Evolutionary conservation across 2,797 vertebrate species (phyloP).

Genomic region (Lithobates pipiens): DNA sequence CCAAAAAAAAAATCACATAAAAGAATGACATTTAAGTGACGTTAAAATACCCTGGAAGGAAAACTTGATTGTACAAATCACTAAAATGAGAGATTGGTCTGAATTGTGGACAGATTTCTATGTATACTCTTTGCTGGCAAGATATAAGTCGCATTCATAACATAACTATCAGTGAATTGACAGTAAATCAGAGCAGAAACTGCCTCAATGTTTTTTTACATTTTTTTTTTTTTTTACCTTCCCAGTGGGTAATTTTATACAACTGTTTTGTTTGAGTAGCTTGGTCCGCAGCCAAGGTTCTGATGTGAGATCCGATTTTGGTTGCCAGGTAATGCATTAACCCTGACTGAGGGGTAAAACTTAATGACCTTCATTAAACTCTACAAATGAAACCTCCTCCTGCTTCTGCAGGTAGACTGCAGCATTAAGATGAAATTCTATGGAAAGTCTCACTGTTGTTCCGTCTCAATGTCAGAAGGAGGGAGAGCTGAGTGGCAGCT

Average conservation of each 20-base stretch:
- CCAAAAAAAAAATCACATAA: too few species aligned
- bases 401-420: constrained; percentile 78
- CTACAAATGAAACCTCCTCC: constrained; percentile 78
- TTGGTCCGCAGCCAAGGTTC: constrained; percentile 78
- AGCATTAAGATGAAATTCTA: constrained; percentile 71
- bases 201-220: constrained; percentile 71
- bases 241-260: constrained; percentile 71
- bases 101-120: too few species aligned
- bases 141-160: not conserved
- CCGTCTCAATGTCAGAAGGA: constrained; percentile 70
- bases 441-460: constrained; percentile 73
- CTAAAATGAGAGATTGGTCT: too few species aligned
- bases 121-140: not conserved
- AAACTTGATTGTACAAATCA: too few species aligned
- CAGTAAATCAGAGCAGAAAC: constrained; percentile 60
- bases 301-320: constrained; percentile 76
- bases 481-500: constrained; percentile 76
- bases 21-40: not conserved
- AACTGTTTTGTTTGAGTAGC: constrained; percentile 74
- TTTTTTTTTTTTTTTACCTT: constrained; percentile 73
- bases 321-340: constrained; percentile 82
- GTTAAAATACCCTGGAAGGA: too few species aligned
- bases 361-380: constrained; percentile 81
- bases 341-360: constrained; percentile 79
- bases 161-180: constrained; percentile 62